A percentile compares a stretch with the other conserved stretches of the same genome.
Evolutionary conservation across 2,113 vertebrate species (phyloP).

Genomic region (Amphilophus citrinellus): DNA sequence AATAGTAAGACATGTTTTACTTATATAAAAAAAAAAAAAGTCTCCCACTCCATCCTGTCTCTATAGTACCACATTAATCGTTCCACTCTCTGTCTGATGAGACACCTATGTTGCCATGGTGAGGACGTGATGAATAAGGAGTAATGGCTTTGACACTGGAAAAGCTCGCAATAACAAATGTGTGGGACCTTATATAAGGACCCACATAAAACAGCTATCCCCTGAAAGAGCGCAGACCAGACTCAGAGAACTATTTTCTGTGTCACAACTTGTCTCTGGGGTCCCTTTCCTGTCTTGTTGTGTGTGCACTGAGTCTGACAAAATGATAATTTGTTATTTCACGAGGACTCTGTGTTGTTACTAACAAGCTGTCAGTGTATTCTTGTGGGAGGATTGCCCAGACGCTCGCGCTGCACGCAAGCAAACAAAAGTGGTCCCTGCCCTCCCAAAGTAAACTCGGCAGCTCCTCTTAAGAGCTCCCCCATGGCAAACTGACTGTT

Average conservation of each 20-base stretch:
- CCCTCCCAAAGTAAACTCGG: slow-evolving; percentile 55
- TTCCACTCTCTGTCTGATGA: slow-evolving; percentile 15
- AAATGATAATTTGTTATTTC: slow-evolving; percentile 44
- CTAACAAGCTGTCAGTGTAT: slow-evolving; percentile 37
- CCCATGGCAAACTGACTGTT: slow-evolving; percentile 33
- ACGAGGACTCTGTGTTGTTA: slow-evolving; percentile 16
- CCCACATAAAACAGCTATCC: slow-evolving; percentile 25
- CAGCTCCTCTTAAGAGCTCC: slow-evolving; percentile 46
- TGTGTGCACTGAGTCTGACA: slow-evolving; percentile 16
- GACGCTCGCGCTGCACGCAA: slow-evolving; percentile 33
- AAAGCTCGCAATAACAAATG: neutral
- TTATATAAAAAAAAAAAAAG: neutral
- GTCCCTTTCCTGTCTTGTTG: slow-evolving; percentile 20
- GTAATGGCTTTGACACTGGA: slow-evolving; percentile 50
- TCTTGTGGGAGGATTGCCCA: slow-evolving; percentile 38
- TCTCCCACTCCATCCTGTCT: slow-evolving; percentile 8
- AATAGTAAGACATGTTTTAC: slow-evolving; percentile 30
- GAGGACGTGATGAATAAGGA: slow-evolving; percentile 34
- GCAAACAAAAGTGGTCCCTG: slow-evolving; percentile 59
- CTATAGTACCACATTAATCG: slow-evolving; percentile 35
- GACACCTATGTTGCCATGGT: slow-evolving; percentile 40
- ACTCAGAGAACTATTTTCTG: slow-evolving; percentile 15
- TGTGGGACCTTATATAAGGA: neutral
- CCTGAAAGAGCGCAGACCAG: neutral
- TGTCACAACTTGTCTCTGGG: slow-evolving; percentile 45